phyloP scores from a whole-genome alignment of 2,888 invertebrate species.

The Helobdella robusta region DNA sequence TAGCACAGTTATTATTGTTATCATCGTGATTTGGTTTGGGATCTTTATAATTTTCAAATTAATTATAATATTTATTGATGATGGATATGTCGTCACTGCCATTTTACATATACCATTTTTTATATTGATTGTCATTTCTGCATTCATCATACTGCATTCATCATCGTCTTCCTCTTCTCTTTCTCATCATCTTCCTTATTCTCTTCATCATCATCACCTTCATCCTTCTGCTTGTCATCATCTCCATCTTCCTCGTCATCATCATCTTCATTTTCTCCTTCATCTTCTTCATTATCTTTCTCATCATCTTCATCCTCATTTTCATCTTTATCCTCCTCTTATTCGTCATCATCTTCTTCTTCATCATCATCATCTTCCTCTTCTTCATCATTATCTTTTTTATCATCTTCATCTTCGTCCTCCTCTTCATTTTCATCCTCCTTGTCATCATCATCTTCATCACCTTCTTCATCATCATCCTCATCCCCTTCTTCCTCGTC shows the following conservation, averaged over 20 bases:
- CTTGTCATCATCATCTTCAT: slow-evolving; percentile 17
- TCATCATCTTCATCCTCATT: not conserved
- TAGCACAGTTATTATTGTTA: no score
- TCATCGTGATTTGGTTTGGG: no score
- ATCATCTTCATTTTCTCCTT: slow-evolving; percentile 3
- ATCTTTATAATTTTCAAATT: no score
- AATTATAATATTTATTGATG: no score
- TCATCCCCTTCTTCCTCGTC: no score
- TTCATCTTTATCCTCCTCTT: not conserved
- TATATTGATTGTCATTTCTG: no score
- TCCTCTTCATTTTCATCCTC: slow-evolving; percentile 12
- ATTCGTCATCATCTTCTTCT: not conserved
- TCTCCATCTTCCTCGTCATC: not conserved
- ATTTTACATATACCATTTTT: no score
- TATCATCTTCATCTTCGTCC: not conserved
- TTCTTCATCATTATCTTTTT: not conserved
- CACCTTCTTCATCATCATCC: no score
- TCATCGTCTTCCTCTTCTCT: not conserved
- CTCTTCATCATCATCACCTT: not conserved
- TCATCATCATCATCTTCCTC: not conserved
- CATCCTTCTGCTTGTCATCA: not conserved
- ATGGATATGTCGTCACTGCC: no score
- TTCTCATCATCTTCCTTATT: not conserved
- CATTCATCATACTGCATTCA: slow-evolving; percentile 1
- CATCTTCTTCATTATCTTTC: not conserved